These are phyloP conservation scores for Nycteola revayana DNA, from an alignment of 2,888 invertebrate genomes.

Conservation along the genomic window DNA sequence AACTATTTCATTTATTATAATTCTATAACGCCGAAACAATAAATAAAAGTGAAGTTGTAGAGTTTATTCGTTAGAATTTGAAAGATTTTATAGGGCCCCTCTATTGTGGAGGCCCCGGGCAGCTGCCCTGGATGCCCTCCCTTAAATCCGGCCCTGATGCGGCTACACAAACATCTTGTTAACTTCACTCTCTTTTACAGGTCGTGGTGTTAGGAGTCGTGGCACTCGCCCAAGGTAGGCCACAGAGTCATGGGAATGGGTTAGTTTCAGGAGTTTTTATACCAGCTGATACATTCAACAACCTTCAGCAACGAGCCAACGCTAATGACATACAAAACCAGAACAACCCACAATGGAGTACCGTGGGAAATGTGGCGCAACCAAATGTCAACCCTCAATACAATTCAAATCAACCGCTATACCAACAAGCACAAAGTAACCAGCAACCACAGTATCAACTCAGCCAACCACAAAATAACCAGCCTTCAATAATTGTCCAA, in stretches of 20 bases:
- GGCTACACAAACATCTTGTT: too few relatives aligned
- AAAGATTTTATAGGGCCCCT: too few relatives aligned
- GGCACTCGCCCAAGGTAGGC: constrained; percentile 6
- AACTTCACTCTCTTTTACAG: constrained; percentile 14
- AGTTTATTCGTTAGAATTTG: too few relatives aligned
- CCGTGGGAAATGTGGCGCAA: constrained; percentile 1
- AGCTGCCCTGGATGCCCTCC: too few relatives aligned
- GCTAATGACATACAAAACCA: constrained; percentile 13
- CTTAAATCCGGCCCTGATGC: too few relatives aligned
- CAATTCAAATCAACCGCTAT: constrained; percentile 2
- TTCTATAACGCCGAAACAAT: too few relatives aligned
- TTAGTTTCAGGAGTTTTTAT: constrained; percentile 48
- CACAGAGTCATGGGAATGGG: constrained; percentile 7
- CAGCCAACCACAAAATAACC: constrained; percentile 7
- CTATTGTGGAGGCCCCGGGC: too few relatives aligned
- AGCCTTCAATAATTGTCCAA: constrained; percentile 6
- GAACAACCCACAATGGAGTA: constrained; percentile 7
- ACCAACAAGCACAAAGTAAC: constrained; percentile 12
- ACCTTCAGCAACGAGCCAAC: constrained; percentile 36
- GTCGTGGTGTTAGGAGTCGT: constrained; percentile 2
- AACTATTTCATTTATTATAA: too few relatives aligned
- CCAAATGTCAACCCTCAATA: constrained; percentile 7
- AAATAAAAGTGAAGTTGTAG: too few relatives aligned
- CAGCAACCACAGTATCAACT: constrained; percentile 2
- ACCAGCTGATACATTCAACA: constrained; percentile 42